Conservation (phyloP, 2,797 vertebrate species). For the Xenentodon cancila region DNA sequence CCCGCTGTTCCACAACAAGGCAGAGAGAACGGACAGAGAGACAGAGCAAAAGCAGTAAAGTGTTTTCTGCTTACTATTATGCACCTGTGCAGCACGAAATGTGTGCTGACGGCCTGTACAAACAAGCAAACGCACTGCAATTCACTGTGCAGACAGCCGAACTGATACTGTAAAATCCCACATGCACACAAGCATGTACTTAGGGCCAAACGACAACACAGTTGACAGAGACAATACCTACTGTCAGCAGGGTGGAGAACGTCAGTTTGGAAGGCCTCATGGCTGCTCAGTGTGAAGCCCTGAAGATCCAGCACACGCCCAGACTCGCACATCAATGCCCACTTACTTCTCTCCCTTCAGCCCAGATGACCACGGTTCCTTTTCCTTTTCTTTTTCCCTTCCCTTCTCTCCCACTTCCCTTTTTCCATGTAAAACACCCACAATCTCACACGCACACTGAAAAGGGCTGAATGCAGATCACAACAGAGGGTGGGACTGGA, state of each 20-base stretch:
- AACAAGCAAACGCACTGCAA: slow-evolving; percentile 31
- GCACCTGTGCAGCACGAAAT: slow-evolving; percentile 30
- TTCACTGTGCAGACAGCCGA: slow-evolving; percentile 18
- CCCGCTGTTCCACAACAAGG: slow-evolving; percentile 20
- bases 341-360: neutral
- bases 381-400: no score
- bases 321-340: slow-evolving; percentile 27
- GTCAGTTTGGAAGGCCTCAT: slow-evolving; percentile 69
- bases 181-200: slow-evolving; percentile 18
- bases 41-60: slow-evolving; percentile 10
- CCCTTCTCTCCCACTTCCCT: slow-evolving; percentile 17
- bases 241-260: slow-evolving; percentile 55
- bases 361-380: slow-evolving; percentile 45
- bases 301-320: slow-evolving; percentile 45
- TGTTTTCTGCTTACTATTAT: slow-evolving; percentile 7
- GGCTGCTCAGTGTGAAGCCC: slow-evolving; percentile 52
- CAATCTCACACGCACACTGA: slow-evolving; percentile 10
- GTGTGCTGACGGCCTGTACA: slow-evolving; percentile 34
- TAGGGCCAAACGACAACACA: slow-evolving; percentile 30
- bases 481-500: slow-evolving; percentile 63
- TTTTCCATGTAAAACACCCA: slow-evolving; percentile 27
- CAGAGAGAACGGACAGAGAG: slow-evolving; percentile 1
- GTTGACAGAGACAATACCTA: slow-evolving; percentile 58
- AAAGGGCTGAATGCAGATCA: slow-evolving; percentile 57
- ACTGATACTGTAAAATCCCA: slow-evolving; percentile 9